Conservation (phyloP, 2,797 vertebrate genomes). For the Ambastaia sidthimunki region DNA sequence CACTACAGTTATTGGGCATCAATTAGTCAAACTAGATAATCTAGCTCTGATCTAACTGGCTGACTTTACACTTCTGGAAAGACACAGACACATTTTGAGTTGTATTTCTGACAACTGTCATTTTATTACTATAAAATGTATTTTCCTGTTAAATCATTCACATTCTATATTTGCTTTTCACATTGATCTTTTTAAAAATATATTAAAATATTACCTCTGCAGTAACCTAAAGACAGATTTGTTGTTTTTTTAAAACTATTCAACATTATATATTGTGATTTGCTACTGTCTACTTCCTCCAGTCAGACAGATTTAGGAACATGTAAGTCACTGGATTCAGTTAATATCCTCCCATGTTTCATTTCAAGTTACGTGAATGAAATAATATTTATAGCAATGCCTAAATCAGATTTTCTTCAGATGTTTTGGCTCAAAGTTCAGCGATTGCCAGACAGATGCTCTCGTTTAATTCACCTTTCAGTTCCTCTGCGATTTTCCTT, state of each 20-base stretch:
- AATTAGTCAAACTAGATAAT: no score
- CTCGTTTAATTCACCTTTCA: constrained; percentile 71
- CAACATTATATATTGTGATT: constrained; percentile 62
- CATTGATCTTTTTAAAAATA: background rate
- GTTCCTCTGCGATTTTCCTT: constrained; percentile 65
- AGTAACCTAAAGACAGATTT: constrained; percentile 40
- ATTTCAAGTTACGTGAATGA: constrained; percentile 76
- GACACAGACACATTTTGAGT: no score
- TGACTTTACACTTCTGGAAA: no score
- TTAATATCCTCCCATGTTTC: constrained; percentile 78
- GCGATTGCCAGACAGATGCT: constrained; percentile 78
- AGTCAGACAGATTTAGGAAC: constrained; percentile 64
- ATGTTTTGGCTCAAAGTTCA: constrained; percentile 78
- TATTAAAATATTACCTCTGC: constrained; percentile 6
- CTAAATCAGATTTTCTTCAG: constrained; percentile 85
- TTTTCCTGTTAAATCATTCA: no score
- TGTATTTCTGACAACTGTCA: no score
- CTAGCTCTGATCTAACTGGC: no score
- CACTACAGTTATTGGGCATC: constrained; percentile 30
- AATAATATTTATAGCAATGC: constrained; percentile 80
- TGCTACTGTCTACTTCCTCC: constrained; percentile 66
- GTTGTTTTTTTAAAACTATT: constrained; percentile 51
- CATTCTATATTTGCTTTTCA: background rate
- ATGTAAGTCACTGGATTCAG: constrained; percentile 73
- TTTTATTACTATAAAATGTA: no score